Base-by-base conservation (phyloP, 2,888 invertebrate genomes). In the Leistus spinibarbis region DNA sequence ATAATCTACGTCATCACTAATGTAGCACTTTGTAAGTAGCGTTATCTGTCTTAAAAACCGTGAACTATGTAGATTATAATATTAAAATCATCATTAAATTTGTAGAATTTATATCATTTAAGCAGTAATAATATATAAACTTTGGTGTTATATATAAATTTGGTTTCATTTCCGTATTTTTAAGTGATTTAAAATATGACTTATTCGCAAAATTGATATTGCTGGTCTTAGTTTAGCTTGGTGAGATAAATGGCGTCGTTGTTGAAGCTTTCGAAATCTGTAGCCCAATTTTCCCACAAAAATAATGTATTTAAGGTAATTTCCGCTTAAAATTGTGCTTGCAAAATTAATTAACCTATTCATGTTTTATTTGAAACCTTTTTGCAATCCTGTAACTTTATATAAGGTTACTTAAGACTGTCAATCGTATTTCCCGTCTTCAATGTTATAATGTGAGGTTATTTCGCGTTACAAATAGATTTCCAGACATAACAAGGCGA, bases 201-300 rank as follows among this genome's bases (percentile, higher is more conserved):
- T 7, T 40, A 40, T 40, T 13, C 7, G 13, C 20, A 10, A 19
- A 60, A 16, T 17, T 60, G 60, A 60, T 60, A 23, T 27, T 22
- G 7, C 16, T 64, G 64, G 24, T 64, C 23, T 9, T 27, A 24
- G 13, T 20, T 66, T 53, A 66, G 40, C 66, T n/a, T 62, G 57
- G 72, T 70, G 10, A 20, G 27, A 69, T 83, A 84, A 81, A 86
- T 86, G 86, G 84, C 86, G 82, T 84, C 85, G 64, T 79, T 86
- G 75, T 78, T 85, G 62, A 85, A 85, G 79, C 82, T 85, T 77
- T 83, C 85, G 24, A 82, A 82, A 78, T 81, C 83, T 66, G 79
- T 84, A 56, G 82, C 83, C 77, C 84, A 85, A 83, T 84, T 85
- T 79, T 80, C 83, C n/a, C 83, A 83, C 82, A 84, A 82, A 78